Evolutionary conservation across 2,888 invertebrate genomes (phyloP).

Genomic region (Macaria liturata): DNA sequence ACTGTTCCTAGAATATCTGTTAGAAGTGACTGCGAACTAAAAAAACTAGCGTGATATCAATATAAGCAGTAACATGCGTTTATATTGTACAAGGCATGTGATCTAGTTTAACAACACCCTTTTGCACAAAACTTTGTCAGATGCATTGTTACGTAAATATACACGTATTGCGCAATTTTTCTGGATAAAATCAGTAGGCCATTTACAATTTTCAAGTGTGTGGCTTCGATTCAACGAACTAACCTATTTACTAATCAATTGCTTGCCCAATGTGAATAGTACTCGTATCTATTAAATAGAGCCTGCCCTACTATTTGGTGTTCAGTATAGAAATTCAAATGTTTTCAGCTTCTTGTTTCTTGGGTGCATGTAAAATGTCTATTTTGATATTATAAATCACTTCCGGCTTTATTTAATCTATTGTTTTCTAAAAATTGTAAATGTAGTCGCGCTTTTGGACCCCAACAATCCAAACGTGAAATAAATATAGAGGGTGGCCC

Average conservation of each 20-base stretch:
- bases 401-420: too few relatives aligned
- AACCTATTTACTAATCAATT: conserved; percentile 20
- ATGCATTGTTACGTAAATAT: not conserved
- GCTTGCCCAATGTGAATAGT: conserved; percentile 26
- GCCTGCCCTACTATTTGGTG: conserved; percentile 7
- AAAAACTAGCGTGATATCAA: too few relatives aligned
- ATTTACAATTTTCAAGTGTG: conserved; percentile 20
- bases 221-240: conserved; percentile 19
- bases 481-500: conserved; percentile 51
- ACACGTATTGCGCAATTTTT: conserved; percentile 1
- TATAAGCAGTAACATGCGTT: too few relatives aligned
- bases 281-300: conserved; percentile 3
- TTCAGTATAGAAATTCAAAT: too few relatives aligned
- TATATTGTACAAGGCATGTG: too few relatives aligned
- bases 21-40: too few relatives aligned
- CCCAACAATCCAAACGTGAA: conserved; percentile 31
- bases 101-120: too few relatives aligned
- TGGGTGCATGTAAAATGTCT: too few relatives aligned
- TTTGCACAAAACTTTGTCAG: not conserved
- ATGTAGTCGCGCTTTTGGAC: conserved; percentile 34
- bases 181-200: conserved; percentile 6
- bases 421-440: not conserved
- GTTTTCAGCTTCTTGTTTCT: too few relatives aligned
- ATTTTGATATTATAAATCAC: too few relatives aligned
- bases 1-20: too few relatives aligned